Percentiles rank a stretch among this genome's conserved stretches.
These are phyloP conservation scores for Caenorhabditis sp. DNA, from an alignment of 2,888 invertebrate genomes.

Conservation along the genomic window DNA sequence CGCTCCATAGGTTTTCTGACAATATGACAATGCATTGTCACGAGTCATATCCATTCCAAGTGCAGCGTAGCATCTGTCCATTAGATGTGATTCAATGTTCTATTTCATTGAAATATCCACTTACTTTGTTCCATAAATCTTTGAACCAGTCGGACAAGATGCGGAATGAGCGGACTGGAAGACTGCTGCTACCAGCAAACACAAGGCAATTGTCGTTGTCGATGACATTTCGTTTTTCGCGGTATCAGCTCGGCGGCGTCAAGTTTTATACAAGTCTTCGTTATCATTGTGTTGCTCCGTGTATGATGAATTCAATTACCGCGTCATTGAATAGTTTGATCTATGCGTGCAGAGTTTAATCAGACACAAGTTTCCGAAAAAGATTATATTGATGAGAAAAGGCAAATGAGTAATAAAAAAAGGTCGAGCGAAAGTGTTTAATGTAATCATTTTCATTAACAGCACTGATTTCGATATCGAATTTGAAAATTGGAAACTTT, in stretches of 20 bases:
- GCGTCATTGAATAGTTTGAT: conserved; percentile 57
- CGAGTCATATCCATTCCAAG: conserved; percentile 55
- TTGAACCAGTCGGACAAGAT: conserved; percentile 41
- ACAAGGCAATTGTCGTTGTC: conserved; percentile 12
- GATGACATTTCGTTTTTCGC: conserved; percentile 42
- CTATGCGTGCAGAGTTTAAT: conserved; percentile 21
- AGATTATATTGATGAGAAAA: conserved; percentile 6
- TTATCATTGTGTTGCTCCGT: conserved; percentile 24
- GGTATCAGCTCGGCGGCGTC: conserved; percentile 19
- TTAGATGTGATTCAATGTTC: neutral
- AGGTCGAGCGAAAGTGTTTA: neutral
- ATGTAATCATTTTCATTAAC: too few species aligned
- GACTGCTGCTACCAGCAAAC: conserved; percentile 27
- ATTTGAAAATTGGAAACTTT: too few species aligned
- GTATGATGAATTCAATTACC: conserved; percentile 40
- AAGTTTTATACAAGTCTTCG: conserved; percentile 33
- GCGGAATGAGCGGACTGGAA: conserved; percentile 7
- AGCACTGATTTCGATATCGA: too few species aligned
- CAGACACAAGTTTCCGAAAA: neutral
- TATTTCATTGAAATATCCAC: neutral
- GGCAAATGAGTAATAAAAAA: conserved; percentile 41
- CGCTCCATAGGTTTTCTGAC: conserved; percentile 46
- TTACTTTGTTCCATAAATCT: conserved; percentile 46
- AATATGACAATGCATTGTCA: conserved; percentile 40
- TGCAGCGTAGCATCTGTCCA: conserved; percentile 56